Evolutionary conservation across 1,140 invertebrate genomes (phyloP).

Genomic region (Notospermus geniculatus): DNA sequence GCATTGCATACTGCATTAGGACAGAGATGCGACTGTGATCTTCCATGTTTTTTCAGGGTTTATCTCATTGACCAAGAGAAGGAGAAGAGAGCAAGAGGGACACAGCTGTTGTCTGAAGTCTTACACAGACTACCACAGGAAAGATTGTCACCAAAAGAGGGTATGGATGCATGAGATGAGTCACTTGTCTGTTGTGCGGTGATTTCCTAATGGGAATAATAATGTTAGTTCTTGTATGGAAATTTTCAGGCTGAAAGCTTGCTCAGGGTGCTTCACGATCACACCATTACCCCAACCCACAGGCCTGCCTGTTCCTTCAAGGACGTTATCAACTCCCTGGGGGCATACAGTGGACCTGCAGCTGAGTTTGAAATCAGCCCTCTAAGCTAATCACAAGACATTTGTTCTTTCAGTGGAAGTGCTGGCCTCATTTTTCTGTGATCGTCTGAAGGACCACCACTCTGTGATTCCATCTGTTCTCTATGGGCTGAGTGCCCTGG

Average conservation of each 20-base stretch:
- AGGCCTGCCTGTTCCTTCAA: too few species aligned
- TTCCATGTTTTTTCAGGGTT: conserved; percentile 47
- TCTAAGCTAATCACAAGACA: too few species aligned
- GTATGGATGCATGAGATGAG: conserved; percentile 10
- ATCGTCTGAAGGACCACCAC: conserved; percentile 78
- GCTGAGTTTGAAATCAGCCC: too few species aligned
- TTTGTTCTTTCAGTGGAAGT: conserved; percentile 58
- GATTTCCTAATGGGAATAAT: conserved; percentile 1
- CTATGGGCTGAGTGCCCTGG: conserved; percentile 66
- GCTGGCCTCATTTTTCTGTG: conserved; percentile 70
- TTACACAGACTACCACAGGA: conserved; percentile 62
- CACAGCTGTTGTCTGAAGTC: conserved; percentile 65
- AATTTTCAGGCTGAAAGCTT: too few species aligned
- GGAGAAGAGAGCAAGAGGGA: conserved; percentile 63
- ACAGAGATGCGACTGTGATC: too few species aligned
- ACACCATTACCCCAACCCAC: too few species aligned
- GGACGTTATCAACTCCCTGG: too few species aligned
- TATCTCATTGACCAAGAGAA: conserved; percentile 64
- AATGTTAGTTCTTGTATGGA: too few species aligned
- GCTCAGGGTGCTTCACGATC: too few species aligned
- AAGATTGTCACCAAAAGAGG: conserved; percentile 63
- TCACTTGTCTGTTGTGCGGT: background rate
- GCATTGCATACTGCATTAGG: too few species aligned
- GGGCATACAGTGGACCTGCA: too few species aligned
- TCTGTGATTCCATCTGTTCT: conserved; percentile 71